A percentile compares a stretch with the other conserved stretches of the same genome.
phyloP scores from a whole-genome alignment of 64 coral and sea anemone species.

The Stichodactyla mertensii region DNA sequence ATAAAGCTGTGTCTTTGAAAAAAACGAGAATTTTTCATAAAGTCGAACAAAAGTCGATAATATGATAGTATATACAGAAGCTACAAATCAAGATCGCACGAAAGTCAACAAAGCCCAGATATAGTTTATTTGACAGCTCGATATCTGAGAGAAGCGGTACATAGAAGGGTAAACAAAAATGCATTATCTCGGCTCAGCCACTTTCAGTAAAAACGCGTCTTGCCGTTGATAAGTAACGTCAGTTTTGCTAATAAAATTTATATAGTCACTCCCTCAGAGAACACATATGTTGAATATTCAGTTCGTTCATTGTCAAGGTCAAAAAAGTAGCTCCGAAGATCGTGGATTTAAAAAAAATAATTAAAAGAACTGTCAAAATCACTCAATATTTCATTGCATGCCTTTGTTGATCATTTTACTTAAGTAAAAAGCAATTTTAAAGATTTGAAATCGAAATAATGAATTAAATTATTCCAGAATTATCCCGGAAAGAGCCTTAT shows the following conservation, averaged over 20 bases:
- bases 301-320: neutral
- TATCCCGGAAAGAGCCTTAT: too few species aligned
- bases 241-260: neutral
- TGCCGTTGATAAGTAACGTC: neutral
- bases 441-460: too few species aligned
- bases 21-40: neutral
- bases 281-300: neutral
- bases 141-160: neutral
- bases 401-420: too few species aligned
- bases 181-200: neutral
- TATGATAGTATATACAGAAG: neutral
- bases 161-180: neutral
- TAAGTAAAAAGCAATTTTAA: too few species aligned
- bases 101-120: neutral
- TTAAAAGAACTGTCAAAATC: neutral
- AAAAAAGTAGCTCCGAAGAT: neutral
- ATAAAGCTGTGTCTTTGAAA: neutral
- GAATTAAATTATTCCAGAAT: too few species aligned
- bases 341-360: neutral
- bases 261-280: neutral
- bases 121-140: neutral
- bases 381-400: neutral
- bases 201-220: neutral
- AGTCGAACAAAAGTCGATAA: neutral
- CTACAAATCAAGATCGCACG: neutral